Evolutionary conservation across 2,888 invertebrate genomes (phyloP).

Genomic region (Pherbina coryleti): DNA sequence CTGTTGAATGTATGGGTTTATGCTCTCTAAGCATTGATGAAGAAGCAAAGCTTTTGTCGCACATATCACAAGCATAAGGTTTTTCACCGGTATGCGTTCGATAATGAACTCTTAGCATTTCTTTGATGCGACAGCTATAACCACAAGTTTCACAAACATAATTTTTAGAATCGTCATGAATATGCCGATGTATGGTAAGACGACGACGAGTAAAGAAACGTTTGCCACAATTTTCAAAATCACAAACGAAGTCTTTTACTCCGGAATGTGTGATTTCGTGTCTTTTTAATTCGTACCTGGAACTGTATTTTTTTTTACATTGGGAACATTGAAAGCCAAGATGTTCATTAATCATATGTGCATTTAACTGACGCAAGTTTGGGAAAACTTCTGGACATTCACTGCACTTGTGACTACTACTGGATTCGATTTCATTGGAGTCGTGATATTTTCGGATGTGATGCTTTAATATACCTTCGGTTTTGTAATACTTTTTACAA

Average conservation of each 20-base stretch:
- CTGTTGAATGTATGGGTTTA: slow-evolving; percentile 30
- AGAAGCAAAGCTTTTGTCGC: slow-evolving; percentile 46
- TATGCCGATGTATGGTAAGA: slow-evolving; percentile 54
- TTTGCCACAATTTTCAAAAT: slow-evolving; percentile 59
- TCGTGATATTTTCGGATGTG: slow-evolving; percentile 49
- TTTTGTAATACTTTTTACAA: slow-evolving; percentile 38
- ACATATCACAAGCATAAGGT: slow-evolving; percentile 53
- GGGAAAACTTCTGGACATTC: slow-evolving; percentile 34
- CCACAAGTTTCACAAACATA: slow-evolving; percentile 48
- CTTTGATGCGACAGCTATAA: slow-evolving; percentile 52
- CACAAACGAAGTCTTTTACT: slow-evolving; percentile 55
- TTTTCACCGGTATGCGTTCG: slow-evolving; percentile 61
- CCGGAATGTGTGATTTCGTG: slow-evolving; percentile 57
- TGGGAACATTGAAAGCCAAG: slow-evolving; percentile 53
- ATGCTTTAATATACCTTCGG: slow-evolving; percentile 50
- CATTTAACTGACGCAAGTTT: slow-evolving; percentile 33
- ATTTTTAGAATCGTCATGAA: slow-evolving; percentile 50
- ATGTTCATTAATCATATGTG: slow-evolving; percentile 45
- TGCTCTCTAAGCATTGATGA: slow-evolving; percentile 38
- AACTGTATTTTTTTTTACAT: slow-evolving; percentile 56
- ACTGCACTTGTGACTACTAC: slow-evolving; percentile 21
- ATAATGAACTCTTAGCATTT: slow-evolving; percentile 58
- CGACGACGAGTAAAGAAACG: slow-evolving; percentile 55
- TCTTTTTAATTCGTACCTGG: slow-evolving; percentile 57
- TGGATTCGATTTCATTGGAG: background rate